Evolutionary conservation across 2,797 vertebrate species (phyloP).

Genomic region (Sciurus vulgaris): DNA sequence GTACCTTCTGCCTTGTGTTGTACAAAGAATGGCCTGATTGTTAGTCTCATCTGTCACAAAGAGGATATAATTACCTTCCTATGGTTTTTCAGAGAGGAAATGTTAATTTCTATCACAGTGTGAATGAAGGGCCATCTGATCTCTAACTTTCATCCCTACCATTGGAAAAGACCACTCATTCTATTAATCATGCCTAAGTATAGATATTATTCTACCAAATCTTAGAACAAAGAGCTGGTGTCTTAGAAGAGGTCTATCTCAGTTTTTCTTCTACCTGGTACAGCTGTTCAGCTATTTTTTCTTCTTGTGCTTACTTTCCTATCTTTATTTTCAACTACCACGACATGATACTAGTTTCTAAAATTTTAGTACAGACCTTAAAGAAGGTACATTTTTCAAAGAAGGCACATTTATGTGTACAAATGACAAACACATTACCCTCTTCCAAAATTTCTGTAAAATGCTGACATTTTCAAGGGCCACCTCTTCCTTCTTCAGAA

Average conservation of each 20-base stretch:
- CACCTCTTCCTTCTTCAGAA: conserved; percentile 95
- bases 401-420: background rate
- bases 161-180: background rate
- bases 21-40: conserved; percentile 95
- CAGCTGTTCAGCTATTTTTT: conserved; percentile 82
- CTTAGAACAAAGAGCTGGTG: conserved; percentile 90
- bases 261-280: conserved; percentile 87
- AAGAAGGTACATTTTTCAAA: conserved; percentile 70
- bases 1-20: conserved; percentile 95
- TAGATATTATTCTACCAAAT: conserved; percentile 88
- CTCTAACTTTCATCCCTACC: background rate
- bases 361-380: conserved; percentile 93
- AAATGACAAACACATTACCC: conserved; percentile 86
- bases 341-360: conserved; percentile 84
- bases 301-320: conserved; percentile 90
- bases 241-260: conserved; percentile 94
- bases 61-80: conserved; percentile 95
- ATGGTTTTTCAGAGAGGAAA: conserved; percentile 20
- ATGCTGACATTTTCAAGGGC: conserved; percentile 95
- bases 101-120: background rate
- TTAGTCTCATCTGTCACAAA: conserved; percentile 94
- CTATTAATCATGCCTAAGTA: conserved; percentile 24
- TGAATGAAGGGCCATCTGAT: conserved; percentile 12
- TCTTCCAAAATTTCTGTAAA: conserved; percentile 96
- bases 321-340: conserved; percentile 90